Conservation (phyloP, 2,888 invertebrate species). For the Seladonia tumulorum region DNA sequence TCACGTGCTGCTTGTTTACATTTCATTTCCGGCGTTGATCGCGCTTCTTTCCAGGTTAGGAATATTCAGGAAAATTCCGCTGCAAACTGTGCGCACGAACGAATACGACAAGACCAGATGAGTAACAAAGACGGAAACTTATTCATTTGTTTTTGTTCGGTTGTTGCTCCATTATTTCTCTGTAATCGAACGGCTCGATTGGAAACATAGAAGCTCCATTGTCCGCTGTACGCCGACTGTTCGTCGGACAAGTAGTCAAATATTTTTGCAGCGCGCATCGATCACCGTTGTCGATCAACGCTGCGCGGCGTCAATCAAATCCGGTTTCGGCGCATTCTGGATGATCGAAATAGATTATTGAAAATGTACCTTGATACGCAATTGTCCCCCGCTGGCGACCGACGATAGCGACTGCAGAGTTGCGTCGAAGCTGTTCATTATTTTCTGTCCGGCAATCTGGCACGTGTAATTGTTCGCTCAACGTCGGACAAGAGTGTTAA, state of each 20-base stretch:
- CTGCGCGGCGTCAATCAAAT: neutral
- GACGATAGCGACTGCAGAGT: too few relatives aligned
- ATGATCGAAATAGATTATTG: too few relatives aligned
- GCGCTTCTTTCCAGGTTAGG: too few relatives aligned
- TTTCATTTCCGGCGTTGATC: too few relatives aligned
- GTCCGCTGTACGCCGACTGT: neutral
- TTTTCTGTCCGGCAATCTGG: neutral
- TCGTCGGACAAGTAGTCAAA: neutral
- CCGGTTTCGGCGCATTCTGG: neutral
- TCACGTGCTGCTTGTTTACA: too few relatives aligned
- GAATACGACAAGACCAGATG: neutral
- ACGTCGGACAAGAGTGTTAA: neutral
- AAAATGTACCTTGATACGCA: neutral
- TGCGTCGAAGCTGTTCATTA: neutral
- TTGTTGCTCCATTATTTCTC: neutral
- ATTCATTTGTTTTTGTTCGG: too few relatives aligned
- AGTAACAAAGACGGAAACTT: neutral
- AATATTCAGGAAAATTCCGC: too few relatives aligned
- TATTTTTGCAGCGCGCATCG: neutral
- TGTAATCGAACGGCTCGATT: neutral
- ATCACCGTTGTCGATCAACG: neutral
- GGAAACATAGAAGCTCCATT: neutral
- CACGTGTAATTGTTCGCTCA: neutral
- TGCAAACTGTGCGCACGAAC: too few relatives aligned
- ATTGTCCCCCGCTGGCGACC: too few relatives aligned